Evolutionary conservation across 2,797 vertebrate genomes (phyloP).

Genomic region (Zonotrichia albicollis): DNA sequence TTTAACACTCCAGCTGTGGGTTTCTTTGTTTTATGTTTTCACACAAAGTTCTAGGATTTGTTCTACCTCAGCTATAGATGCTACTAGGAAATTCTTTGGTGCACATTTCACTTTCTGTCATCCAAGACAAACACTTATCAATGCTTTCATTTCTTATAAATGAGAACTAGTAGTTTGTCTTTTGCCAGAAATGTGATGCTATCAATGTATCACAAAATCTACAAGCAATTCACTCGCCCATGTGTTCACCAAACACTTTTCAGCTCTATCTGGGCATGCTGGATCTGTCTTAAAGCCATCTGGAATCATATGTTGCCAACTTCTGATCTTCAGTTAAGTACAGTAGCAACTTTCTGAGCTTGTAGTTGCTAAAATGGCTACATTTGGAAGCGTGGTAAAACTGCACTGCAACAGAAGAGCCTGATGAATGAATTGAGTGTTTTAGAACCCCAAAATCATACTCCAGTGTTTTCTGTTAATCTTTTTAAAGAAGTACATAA

Average conservation of each 20-base stretch:
- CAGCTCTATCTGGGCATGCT: not conserved
- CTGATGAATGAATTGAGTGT: not conserved
- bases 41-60: not conserved
- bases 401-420: not conserved
- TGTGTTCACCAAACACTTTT: conserved; percentile 31
- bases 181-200: conserved; percentile 11
- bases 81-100: not conserved
- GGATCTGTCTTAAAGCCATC: conserved; percentile 39
- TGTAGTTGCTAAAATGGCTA: conserved; percentile 19
- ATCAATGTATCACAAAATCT: not conserved
- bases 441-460: not conserved
- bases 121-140: not conserved
- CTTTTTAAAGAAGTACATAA: not conserved
- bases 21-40: not conserved
- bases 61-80: not conserved
- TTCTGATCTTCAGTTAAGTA: conserved; percentile 23
- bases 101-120: not conserved
- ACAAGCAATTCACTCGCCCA: not conserved
- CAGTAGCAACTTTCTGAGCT: conserved; percentile 25
- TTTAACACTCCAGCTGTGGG: not conserved
- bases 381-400: conserved; percentile 18
- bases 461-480: not conserved
- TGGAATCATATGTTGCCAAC: not conserved
- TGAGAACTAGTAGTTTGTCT: not conserved
- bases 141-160: not conserved